A percentile compares a stretch with the other conserved stretches of the same genome.
Evolutionary conservation across 2,113 vertebrate genomes (phyloP).

Genomic region (Gila orcuttii): DNA sequence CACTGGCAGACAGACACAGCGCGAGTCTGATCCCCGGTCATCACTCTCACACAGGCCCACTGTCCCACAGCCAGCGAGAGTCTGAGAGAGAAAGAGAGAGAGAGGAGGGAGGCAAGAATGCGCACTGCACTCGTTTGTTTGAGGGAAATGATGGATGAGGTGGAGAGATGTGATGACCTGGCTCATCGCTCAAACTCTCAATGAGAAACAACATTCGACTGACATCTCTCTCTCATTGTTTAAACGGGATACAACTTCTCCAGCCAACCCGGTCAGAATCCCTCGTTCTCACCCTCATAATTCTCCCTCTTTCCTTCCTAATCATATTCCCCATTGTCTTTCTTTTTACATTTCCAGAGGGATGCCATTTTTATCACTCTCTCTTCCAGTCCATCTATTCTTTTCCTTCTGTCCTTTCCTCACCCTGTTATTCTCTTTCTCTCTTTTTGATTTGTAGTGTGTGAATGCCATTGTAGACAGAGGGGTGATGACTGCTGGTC

Average conservation of each 20-base stretch:
- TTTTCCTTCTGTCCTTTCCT: slow-evolving; percentile 18
- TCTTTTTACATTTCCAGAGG: not conserved
- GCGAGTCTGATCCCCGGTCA: slow-evolving; percentile 70
- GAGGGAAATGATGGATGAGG: slow-evolving; percentile 83
- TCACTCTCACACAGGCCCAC: slow-evolving; percentile 49
- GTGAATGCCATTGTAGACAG: slow-evolving; percentile 9
- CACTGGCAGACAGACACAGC: slow-evolving; percentile 54
- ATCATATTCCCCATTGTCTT: slow-evolving; percentile 10
- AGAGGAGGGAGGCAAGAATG: slow-evolving; percentile 71
- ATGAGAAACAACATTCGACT: slow-evolving; percentile 77
- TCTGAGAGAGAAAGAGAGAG: slow-evolving; percentile 30
- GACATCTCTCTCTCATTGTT: slow-evolving; percentile 62
- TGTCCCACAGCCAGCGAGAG: slow-evolving; percentile 56
- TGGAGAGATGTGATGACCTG: slow-evolving; percentile 81
- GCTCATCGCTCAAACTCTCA: slow-evolving; percentile 83
- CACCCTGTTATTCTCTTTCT: slow-evolving; percentile 23
- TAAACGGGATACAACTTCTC: slow-evolving; percentile 61
- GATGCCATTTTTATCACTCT: slow-evolving; percentile 29
- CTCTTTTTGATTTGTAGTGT: slow-evolving; percentile 27
- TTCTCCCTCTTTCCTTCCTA: slow-evolving; percentile 12
- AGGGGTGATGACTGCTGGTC: slow-evolving; percentile 8
- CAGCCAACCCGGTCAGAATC: not conserved
- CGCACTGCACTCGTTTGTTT: slow-evolving; percentile 66
- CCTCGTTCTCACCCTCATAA: slow-evolving; percentile 15
- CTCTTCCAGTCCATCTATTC: slow-evolving; percentile 21